phyloP scores from a whole-genome alignment of 2,888 invertebrate genomes.

The Zeuzera pyrina region DNA sequence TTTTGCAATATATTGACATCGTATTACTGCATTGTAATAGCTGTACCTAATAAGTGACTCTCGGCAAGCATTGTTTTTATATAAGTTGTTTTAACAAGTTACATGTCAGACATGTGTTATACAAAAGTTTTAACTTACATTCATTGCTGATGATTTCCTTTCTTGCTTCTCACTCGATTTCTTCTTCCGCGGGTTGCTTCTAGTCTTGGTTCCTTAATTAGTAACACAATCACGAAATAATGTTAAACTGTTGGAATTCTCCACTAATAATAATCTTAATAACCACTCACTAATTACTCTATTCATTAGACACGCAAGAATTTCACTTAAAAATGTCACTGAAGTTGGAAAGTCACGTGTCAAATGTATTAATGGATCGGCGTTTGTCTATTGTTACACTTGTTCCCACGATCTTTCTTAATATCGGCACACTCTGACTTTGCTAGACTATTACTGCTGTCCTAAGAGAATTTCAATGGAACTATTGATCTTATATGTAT shows the following conservation, averaged over 20 bases:
- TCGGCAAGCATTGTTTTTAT: neutral
- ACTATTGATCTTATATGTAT: too few species aligned
- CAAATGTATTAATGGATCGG: conserved; percentile 5
- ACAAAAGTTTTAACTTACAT: conserved; percentile 33
- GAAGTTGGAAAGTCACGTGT: conserved; percentile 19
- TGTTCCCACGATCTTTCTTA: conserved; percentile 22
- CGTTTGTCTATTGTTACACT: conserved; percentile 13
- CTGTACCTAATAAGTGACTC: neutral
- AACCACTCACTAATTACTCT: neutral
- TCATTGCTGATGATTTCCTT: conserved; percentile 48
- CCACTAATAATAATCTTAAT: too few species aligned
- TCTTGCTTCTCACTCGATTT: too few species aligned
- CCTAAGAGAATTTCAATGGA: too few species aligned
- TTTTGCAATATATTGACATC: conserved; percentile 15
- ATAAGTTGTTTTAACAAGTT: too few species aligned
- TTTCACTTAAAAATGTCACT: neutral
- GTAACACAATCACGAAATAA: too few species aligned
- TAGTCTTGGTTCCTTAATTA: too few species aligned
- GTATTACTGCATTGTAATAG: neutral
- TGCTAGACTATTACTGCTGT: too few species aligned
- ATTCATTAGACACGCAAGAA: neutral
- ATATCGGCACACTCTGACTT: conserved; percentile 34
- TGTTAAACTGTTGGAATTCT: too few species aligned
- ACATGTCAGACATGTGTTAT: too few species aligned
- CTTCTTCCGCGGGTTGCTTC: too few species aligned